phyloP scores from a whole-genome alignment of 2,888 invertebrate species.

The Drosophila diplacantha region DNA sequence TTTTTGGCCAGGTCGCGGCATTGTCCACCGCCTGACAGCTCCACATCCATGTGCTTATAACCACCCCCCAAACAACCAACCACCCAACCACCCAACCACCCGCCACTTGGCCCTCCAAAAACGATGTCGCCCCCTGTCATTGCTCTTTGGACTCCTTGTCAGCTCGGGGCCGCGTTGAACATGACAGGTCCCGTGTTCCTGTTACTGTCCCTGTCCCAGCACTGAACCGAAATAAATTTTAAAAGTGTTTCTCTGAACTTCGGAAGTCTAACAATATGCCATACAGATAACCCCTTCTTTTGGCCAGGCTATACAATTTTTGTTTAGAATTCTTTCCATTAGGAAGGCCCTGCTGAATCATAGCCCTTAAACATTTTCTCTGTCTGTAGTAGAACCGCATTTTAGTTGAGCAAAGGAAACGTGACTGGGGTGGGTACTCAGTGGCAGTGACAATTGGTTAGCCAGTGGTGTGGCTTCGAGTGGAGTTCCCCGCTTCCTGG shows the following conservation, averaged over 20 bases:
- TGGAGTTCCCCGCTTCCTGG: conserved; percentile 29
- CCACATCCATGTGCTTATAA: background rate
- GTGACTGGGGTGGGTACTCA: conserved; percentile 24
- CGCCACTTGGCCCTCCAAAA: conserved; percentile 22
- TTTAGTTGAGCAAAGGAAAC: conserved; percentile 11
- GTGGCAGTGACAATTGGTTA: conserved; percentile 38
- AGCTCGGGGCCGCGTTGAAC: conserved; percentile 23
- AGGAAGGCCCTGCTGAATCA: background rate
- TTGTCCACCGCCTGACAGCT: conserved; percentile 18
- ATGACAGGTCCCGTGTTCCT: conserved; percentile 34
- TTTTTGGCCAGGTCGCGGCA: conserved; percentile 34
- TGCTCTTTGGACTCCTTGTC: conserved; percentile 23
- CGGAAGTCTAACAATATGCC: too few relatives aligned
- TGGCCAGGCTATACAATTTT: background rate
- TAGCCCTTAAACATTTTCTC: background rate
- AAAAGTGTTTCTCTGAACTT: too few relatives aligned
- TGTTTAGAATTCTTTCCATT: too few relatives aligned
- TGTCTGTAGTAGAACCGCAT: conserved; percentile 3
- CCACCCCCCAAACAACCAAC: background rate
- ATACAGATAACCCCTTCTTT: background rate
- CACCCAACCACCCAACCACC: conserved; percentile 3
- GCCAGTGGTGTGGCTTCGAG: conserved; percentile 22
- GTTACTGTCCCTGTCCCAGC: conserved; percentile 11
- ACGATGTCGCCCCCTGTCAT: conserved; percentile 37
- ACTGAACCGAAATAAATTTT: conserved; percentile 3